These are phyloP conservation scores for pig (Sus scrofa) DNA, from an alignment of 2,113 vertebrate species.

Conservation along the genomic window DNA sequence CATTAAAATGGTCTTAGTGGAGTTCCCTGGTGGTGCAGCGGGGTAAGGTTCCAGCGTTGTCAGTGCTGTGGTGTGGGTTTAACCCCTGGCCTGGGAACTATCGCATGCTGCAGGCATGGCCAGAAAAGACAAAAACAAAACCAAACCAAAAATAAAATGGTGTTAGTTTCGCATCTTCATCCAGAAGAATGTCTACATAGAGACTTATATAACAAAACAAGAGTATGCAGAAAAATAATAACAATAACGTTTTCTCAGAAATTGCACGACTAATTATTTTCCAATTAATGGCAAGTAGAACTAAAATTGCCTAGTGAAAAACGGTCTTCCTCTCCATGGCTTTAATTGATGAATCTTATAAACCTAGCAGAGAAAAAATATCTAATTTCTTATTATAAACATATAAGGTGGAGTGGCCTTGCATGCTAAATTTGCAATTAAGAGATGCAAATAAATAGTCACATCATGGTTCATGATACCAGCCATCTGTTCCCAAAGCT, in stretches of 20 bases:
- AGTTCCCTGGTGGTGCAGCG: too few relatives aligned
- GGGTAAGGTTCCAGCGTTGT: too few relatives aligned
- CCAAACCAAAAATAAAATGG: background rate
- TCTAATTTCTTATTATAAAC: slow-evolving; percentile 60
- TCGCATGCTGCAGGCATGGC: too few relatives aligned
- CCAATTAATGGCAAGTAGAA: background rate
- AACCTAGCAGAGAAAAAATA: slow-evolving; percentile 54
- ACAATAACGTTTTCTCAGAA: background rate
- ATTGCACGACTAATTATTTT: background rate
- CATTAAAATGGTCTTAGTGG: slow-evolving; percentile 10
- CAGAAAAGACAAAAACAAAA: too few relatives aligned
- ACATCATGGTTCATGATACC: slow-evolving; percentile 9
- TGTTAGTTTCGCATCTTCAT: slow-evolving; percentile 12
- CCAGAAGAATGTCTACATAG: background rate
- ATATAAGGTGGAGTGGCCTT: slow-evolving; percentile 1
- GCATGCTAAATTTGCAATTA: slow-evolving; percentile 58
- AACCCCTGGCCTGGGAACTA: too few relatives aligned
- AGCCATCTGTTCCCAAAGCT: background rate
- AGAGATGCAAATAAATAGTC: slow-evolving; percentile 54
- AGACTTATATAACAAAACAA: slow-evolving; percentile 3
- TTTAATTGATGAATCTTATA: slow-evolving; percentile 48
- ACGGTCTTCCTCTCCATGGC: background rate
- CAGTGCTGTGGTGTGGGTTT: too few relatives aligned
- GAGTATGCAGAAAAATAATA: background rate
- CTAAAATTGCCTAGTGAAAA: slow-evolving; percentile 17